Conservation (phyloP, 2,888 invertebrate genomes). For the Ochlodes sylvanus region DNA sequence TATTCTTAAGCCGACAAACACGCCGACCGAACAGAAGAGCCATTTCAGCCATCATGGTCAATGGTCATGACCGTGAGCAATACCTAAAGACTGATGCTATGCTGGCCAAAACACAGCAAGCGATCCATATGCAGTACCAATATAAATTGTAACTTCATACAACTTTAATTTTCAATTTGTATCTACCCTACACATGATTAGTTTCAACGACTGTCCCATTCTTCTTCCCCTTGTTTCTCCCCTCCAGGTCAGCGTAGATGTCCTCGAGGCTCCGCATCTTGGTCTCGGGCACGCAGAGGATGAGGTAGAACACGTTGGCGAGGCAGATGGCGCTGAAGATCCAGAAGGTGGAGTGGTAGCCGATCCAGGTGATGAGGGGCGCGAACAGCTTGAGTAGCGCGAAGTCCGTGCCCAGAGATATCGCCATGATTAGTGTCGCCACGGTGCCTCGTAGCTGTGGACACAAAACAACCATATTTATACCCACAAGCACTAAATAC, state of each 20-base stretch:
- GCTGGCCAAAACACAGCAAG: no score
- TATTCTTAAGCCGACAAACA: no score
- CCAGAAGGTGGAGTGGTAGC: constrained; percentile 92
- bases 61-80: no score
- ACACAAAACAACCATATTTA: no score
- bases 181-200: constrained; percentile 21
- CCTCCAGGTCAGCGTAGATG: constrained; percentile 92
- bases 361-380: constrained; percentile 87
- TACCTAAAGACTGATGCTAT: no score
- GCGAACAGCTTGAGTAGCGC: constrained; percentile 93
- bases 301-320: constrained; percentile 91
- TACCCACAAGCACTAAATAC: no score
- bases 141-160: no score
- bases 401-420: constrained; percentile 93
- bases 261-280: constrained; percentile 95
- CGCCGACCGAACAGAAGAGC: no score
- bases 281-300: constrained; percentile 96
- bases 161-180: background rate
- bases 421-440: constrained; percentile 75
- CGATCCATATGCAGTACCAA: no score
- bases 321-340: constrained; percentile 91
- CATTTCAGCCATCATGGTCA: no score
- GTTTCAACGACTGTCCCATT: constrained; percentile 47
- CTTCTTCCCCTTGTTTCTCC: constrained; percentile 67
- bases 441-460: constrained; percentile 76